phyloP scores from a whole-genome alignment of 2,113 vertebrate species.

The Eclectus roratus region DNA sequence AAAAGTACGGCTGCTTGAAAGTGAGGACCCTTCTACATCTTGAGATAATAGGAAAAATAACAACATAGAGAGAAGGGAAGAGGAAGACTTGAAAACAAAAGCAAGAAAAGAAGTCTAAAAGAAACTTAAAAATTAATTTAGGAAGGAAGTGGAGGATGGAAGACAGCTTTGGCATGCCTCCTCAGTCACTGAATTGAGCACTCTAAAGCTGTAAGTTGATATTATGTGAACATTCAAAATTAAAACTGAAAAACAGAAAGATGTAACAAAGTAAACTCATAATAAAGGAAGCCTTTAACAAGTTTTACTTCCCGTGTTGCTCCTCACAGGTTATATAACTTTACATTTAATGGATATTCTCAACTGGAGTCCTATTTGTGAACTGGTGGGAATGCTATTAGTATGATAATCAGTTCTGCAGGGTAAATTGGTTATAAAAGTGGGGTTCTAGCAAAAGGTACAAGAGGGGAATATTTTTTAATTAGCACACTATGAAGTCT shows the following conservation, averaged over 20 bases:
- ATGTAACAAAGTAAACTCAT: neutral
- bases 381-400: conserved; percentile 58
- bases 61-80: neutral
- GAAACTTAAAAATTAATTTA: neutral
- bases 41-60: neutral
- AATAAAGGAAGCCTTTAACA: conserved; percentile 1
- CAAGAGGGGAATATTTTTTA: conserved; percentile 50
- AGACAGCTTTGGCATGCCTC: neutral
- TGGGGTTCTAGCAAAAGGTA: conserved; percentile 39
- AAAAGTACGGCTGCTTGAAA: neutral
- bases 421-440: conserved; percentile 57
- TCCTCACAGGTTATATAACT: conserved; percentile 20
- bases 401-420: conserved; percentile 65
- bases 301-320: conserved; percentile 14
- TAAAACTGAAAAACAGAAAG: neutral
- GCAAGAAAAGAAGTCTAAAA: neutral
- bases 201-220: neutral
- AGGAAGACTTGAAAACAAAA: neutral
- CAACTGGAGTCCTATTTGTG: conserved; percentile 55
- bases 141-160: neutral
- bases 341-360: conserved; percentile 64
- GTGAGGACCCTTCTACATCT: neutral
- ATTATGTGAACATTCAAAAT: neutral
- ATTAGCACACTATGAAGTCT: conserved; percentile 44
- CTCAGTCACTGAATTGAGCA: neutral